phyloP scores from a whole-genome alignment of 2,113 vertebrate species.

The Pterophyllum scalare region DNA sequence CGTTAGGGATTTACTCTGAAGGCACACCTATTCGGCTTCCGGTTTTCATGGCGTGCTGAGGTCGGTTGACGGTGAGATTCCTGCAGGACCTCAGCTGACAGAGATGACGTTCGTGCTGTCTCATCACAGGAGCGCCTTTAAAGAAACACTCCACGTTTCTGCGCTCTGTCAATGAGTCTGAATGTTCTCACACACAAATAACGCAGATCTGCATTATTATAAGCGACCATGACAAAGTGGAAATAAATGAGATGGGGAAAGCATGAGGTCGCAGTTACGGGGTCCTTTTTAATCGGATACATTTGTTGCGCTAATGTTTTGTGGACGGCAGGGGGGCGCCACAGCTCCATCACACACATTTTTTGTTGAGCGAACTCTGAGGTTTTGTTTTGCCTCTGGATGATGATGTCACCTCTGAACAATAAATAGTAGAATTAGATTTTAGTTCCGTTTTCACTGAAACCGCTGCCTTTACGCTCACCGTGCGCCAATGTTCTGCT shows the following conservation, averaged over 20 bases:
- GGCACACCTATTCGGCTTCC: not conserved
- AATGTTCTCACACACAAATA: rapidly evolving
- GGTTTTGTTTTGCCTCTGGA: not conserved
- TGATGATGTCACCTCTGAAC: not conserved
- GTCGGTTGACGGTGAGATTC: not conserved
- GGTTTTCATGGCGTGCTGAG: rapidly evolving
- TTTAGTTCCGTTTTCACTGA: not conserved
- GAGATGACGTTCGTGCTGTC: slow-evolving; percentile 58
- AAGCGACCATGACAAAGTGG: not conserved
- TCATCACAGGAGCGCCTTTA: slow-evolving; percentile 24
- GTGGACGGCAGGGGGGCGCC: not conserved
- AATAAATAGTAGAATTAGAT: not conserved
- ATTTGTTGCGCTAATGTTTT: not conserved
- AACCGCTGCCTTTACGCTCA: not conserved
- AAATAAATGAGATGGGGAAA: no score
- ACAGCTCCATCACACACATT: not conserved
- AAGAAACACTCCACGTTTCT: rapidly evolving
- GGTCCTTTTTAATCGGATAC: not conserved
- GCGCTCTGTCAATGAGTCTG: not conserved
- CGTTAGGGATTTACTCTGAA: slow-evolving; percentile 33
- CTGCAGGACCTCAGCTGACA: slow-evolving; percentile 43
- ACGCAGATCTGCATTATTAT: rapidly evolving
- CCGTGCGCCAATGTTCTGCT: no score
- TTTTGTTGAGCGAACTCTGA: not conserved
- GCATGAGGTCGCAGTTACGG: no score